Percentiles rank a stretch among this genome's conserved stretches.
Evolutionary conservation across 2,113 vertebrate genomes (phyloP).

Genomic region (Cyprinus carpio): DNA sequence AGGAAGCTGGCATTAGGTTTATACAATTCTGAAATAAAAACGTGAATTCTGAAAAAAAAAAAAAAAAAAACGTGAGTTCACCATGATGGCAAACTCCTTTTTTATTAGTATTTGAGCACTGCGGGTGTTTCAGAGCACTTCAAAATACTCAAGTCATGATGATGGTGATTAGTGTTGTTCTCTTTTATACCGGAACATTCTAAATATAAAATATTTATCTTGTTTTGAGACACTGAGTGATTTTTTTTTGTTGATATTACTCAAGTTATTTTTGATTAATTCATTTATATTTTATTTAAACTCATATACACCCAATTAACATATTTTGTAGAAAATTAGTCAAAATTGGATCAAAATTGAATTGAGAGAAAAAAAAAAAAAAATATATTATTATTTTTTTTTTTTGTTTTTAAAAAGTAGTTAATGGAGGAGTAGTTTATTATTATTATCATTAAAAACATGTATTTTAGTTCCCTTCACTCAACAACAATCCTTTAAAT

Average conservation of each 20-base stretch:
- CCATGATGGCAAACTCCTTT: not conserved
- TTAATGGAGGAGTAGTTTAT: too few species aligned
- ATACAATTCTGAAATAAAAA: not conserved
- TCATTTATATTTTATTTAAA: too few species aligned
- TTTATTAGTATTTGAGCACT: not conserved
- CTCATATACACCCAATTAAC: not conserved
- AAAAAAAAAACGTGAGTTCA: not conserved
- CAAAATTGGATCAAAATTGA: not conserved
- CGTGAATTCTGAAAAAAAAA: not conserved
- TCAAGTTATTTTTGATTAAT: too few species aligned
- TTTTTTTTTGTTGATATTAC: too few species aligned
- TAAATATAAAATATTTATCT: not conserved
- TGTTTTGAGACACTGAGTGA: not conserved
- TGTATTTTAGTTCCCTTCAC: not conserved
- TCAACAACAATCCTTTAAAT: not conserved
- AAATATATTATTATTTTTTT: too few species aligned
- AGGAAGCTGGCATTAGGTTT: not conserved
- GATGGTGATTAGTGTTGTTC: not conserved
- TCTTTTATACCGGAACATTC: not conserved
- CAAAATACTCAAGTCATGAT: not conserved
- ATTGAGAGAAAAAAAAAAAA: not conserved
- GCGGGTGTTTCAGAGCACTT: not conserved
- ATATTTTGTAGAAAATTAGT: not conserved
- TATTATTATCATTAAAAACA: not conserved
- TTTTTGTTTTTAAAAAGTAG: too few species aligned